Evolutionary conservation across 1,140 invertebrate genomes (phyloP).

Genomic region (Leptinotarsa defecta): DNA sequence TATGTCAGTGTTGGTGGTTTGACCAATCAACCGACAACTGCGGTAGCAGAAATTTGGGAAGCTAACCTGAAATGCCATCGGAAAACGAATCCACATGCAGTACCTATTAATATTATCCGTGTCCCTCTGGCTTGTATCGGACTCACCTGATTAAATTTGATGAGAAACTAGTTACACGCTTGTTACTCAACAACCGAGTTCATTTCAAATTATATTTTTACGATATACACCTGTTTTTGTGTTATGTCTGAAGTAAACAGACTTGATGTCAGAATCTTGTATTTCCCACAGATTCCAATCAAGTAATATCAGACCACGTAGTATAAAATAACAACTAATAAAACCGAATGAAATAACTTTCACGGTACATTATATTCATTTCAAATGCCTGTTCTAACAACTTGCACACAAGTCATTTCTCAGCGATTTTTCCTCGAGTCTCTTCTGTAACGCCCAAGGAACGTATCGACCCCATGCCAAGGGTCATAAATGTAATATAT

Average conservation of each 20-base stretch:
- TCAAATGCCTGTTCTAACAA: conserved; percentile 6
- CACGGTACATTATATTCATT: conserved; percentile 8
- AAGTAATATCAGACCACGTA: conserved; percentile 3
- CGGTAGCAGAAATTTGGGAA: too few relatives aligned
- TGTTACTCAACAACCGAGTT: too few relatives aligned
- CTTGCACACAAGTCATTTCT: conserved; percentile 5
- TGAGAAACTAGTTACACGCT: too few relatives aligned
- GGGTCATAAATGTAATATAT: conserved; percentile 8
- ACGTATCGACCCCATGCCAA: conserved; percentile 5
- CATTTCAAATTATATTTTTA: too few relatives aligned
- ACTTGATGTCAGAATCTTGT: not conserved
- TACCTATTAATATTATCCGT: too few relatives aligned
- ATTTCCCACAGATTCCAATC: conserved; percentile 2
- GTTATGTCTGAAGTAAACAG: not conserved
- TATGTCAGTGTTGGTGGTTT: too few relatives aligned
- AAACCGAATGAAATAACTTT: conserved; percentile 4
- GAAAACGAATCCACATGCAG: too few relatives aligned
- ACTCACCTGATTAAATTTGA: too few relatives aligned
- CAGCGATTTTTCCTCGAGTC: not conserved
- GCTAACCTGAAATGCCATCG: too few relatives aligned
- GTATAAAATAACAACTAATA: conserved; percentile 1
- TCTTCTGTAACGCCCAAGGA: not conserved
- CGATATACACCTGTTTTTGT: not conserved
- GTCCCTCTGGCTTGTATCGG: too few relatives aligned
- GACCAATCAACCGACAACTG: too few relatives aligned